Base-by-base conservation (phyloP, 2,113 vertebrate genomes). In the Syngnathoides biaculeatus region DNA sequence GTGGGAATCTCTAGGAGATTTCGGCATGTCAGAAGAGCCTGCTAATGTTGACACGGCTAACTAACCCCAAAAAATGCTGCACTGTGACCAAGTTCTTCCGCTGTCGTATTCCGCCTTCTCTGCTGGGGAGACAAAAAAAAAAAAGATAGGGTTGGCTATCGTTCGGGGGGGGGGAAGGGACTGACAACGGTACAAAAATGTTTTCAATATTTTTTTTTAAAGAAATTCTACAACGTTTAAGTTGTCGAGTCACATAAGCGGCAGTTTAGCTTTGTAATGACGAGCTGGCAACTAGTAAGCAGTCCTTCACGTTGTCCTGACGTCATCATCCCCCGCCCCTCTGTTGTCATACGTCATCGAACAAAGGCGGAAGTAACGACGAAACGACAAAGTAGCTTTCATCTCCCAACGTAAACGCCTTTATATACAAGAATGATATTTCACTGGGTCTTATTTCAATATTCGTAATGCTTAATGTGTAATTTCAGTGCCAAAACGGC, bases 51-150 rank as follows among this genome's bases (percentile, higher is more conserved):
- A 27, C 42, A 38, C 67, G 45, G 79, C 85, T 79, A 74, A 77
- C 78, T 63, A 35, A 14, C 38, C 39, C 24, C 11, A 24, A 55
- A 55, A 26, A 45, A 24, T 5, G 60, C 67, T 58, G 52, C 47
- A 38, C 52, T 62, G 39, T 30, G 74, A 74, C 70, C 60, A 82
- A 78, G 42, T 84, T 87, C 86, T 87, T 88, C 88, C 86, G 84
- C 88, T 81, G 83, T 78, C 84, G 88, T 88, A 74, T 60, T 22
- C 39, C 63, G 53, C 65, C 40, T 64, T 17, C 69, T 68, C 5
- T 35, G n/a, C 40, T 62, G 60, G 15, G 15, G 27, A 17, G 19
- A n/a, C n/a, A 57, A 57, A 22, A 27, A 14, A 17, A 30, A 27
- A 14, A 30, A 14, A 55, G 17, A 14, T 2, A 53, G 1, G 15